These are phyloP conservation scores for Pterocles burchelli DNA, from an alignment of 2,113 vertebrate species.

Conservation along the genomic window DNA sequence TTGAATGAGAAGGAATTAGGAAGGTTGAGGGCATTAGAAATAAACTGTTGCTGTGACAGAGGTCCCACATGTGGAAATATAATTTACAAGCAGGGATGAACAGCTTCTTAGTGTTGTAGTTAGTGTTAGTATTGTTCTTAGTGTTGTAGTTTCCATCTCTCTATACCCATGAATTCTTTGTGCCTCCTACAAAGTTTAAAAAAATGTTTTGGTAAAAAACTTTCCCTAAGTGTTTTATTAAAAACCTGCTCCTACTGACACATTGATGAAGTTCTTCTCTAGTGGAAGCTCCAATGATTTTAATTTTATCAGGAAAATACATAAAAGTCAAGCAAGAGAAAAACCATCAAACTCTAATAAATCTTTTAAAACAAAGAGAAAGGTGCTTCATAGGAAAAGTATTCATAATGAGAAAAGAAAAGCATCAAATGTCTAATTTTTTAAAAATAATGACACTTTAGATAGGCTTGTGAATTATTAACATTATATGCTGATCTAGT, in stretches of 20 bases:
- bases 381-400: neutral
- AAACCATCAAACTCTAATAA: conserved; percentile 61
- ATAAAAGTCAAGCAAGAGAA: conserved; percentile 25
- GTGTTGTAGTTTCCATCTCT: neutral
- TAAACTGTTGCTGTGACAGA: neutral
- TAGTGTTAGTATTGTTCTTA: no score
- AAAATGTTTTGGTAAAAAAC: neutral
- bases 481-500: no score
- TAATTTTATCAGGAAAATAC: conserved; percentile 59
- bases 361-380: conserved; percentile 6
- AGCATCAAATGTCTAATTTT: neutral
- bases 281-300: conserved; percentile 50
- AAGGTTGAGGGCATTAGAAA: neutral
- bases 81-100: neutral
- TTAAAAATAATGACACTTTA: accelerated
- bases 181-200: neutral
- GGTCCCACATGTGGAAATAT: no score
- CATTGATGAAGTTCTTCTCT: conserved; percentile 39
- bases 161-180: neutral
- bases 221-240: neutral
- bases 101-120: no score
- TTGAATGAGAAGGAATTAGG: neutral
- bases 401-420: neutral
- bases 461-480: neutral
- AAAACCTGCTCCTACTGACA: conserved; percentile 12